Base-by-base conservation (phyloP, 2,113 vertebrate genomes). In the Sitta europaea region DNA sequence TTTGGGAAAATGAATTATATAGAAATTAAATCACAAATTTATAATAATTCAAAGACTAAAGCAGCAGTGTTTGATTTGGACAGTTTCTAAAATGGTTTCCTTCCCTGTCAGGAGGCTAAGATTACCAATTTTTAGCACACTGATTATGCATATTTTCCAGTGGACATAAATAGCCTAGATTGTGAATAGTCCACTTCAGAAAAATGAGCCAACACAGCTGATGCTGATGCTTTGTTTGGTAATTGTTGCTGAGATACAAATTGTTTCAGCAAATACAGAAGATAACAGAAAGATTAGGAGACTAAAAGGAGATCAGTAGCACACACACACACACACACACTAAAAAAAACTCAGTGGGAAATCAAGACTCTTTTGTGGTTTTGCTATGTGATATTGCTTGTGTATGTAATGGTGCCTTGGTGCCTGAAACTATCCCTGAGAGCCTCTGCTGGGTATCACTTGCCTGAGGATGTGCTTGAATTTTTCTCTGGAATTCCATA, bases 241-340 rank as follows among this genome's bases (percentile, higher is more conserved):
- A 87, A 85, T 95, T 79, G 94, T 95, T 97, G 95, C 95, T 90
- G 84, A 82, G 95, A 91, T 92, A 96, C 93, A 91, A 54, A 79
- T 75, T 95, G 91, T 96, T 93, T 90, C 74, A 88, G 78, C 87
- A 90, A 94, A 93, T 86, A 92, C 31, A 84, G 84, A 87, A 92
- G 95, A 91, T 94, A 97, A 88, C 77, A 45, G 70, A 80, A 80
- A 94, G 89, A 87, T 89, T 87, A 87, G 24, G 53, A n/a, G 65
- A 50, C 65, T 92, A 53, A 89, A 93, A 90, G 53, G 77, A 86
- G 73, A 90, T 79, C 50, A 73, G 77, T 50, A 91, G 84, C 50
- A 85, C 25, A 45, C 25, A n/a, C n/a, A n/a, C n/a, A n/a, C n/a
- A n/a, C n/a, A n/a, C n/a, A 50, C 3, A n/a, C 3, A 47, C 4